phyloP scores from a whole-genome alignment of 1,140 invertebrate genomes.

The Tetramorium parvispinum region DNA sequence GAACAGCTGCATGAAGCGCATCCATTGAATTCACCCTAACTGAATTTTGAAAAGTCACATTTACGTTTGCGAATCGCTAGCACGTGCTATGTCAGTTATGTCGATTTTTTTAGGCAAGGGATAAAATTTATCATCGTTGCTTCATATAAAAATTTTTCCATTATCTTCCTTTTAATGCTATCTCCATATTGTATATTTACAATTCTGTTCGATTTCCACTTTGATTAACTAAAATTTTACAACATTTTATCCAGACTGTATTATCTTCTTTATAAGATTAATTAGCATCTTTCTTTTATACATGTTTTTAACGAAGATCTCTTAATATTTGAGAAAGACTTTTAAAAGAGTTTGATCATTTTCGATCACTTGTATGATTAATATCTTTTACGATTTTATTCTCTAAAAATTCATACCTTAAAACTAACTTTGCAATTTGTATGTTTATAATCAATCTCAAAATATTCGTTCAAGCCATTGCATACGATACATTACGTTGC shows the following conservation, averaged over 20 bases:
- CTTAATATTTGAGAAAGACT: neutral
- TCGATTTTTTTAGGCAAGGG: constrained; percentile 48
- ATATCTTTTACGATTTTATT: neutral
- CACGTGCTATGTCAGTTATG: constrained; percentile 65
- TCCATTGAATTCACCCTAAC: constrained; percentile 81
- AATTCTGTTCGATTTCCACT: neutral
- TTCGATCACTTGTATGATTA: neutral
- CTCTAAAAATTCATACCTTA: neutral
- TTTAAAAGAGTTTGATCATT: neutral
- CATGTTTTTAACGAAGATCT: neutral
- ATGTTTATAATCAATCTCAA: neutral
- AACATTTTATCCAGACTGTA: neutral
- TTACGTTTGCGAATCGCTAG: constrained; percentile 61
- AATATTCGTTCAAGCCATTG: neutral
- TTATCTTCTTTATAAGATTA: neutral
- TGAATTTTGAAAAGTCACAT: constrained; percentile 82
- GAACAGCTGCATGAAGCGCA: constrained; percentile 78
- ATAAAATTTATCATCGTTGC: constrained; percentile 14
- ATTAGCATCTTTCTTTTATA: neutral
- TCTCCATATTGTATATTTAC: neutral
- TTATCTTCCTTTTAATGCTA: constrained; percentile 6
- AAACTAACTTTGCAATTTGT: neutral
- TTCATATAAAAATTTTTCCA: neutral
- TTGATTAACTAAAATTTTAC: neutral
- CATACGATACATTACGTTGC: constrained; percentile 1